Evolutionary conservation across 1,140 invertebrate species (phyloP).

Genomic region (Helicorthomorpha holstii): DNA sequence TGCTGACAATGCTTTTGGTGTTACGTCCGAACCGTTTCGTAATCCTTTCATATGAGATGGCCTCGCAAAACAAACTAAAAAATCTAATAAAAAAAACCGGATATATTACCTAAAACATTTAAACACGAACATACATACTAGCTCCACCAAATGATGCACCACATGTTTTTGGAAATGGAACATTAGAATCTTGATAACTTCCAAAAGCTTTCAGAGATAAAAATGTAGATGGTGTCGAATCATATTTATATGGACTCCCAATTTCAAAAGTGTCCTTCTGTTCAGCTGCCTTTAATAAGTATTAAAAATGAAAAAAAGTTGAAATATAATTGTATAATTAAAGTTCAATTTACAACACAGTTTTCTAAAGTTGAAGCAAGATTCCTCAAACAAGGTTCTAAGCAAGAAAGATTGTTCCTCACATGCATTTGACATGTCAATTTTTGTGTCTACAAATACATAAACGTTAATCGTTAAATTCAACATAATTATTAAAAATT

Average conservation of each 20-base stretch:
- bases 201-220: constrained; percentile 16
- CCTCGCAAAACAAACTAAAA: constrained; percentile 68
- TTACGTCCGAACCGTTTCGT: constrained; percentile 37
- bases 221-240: not conserved
- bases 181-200: constrained; percentile 40
- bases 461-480: not conserved
- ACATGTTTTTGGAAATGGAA: constrained; percentile 84
- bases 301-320: not conserved
- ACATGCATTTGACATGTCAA: constrained; percentile 54
- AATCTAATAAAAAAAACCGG: constrained; percentile 26
- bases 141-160: constrained; percentile 82
- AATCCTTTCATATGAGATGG: constrained; percentile 51
- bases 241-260: not conserved
- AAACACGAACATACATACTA: constrained; percentile 29
- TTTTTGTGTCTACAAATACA: constrained; percentile 36
- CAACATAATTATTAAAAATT: not conserved
- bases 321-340: not conserved
- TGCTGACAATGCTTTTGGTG: constrained; percentile 61
- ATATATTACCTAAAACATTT: constrained; percentile 2
- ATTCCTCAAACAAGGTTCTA: constrained; percentile 60
- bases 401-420: constrained; percentile 53
- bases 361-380: constrained; percentile 47
- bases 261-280: not conserved
- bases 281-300: not conserved
- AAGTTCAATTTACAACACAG: not conserved